Percentiles rank a stretch among this genome's conserved stretches.
Evolutionary conservation across 2,113 vertebrate species (phyloP).

Genomic region (Calidris pugnax): DNA sequence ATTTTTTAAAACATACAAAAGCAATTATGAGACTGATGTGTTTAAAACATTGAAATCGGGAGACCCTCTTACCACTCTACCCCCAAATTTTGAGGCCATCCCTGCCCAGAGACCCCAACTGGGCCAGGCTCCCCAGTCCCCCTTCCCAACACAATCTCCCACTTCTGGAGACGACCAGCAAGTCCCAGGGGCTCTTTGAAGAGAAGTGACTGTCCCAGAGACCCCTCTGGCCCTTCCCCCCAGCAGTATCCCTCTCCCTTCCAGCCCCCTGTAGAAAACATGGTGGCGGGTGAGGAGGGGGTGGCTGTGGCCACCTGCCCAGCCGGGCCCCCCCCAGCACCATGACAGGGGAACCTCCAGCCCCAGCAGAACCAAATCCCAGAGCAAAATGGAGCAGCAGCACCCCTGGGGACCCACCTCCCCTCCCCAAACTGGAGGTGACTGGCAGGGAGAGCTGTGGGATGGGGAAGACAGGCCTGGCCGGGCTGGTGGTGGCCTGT

Average conservation of each 20-base stretch:
- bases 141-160: not conserved
- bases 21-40: not conserved
- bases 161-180: not conserved
- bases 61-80: not conserved
- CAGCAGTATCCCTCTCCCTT: not conserved
- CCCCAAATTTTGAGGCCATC: not conserved
- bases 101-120: too few species aligned
- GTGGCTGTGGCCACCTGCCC: not conserved
- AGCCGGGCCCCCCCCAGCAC: accelerated
- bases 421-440: accelerated
- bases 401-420: accelerated
- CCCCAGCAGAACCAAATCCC: too few species aligned
- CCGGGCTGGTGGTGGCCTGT: accelerated
- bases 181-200: not conserved
- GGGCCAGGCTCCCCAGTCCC: not conserved
- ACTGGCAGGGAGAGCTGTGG: accelerated
- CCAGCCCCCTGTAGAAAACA: not conserved
- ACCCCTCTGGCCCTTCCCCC: not conserved
- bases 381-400: not conserved
- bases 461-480: too few species aligned
- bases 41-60: accelerated
- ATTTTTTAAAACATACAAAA: not conserved
- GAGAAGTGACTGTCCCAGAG: not conserved
- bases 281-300: accelerated
- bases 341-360: accelerated